Evolutionary conservation across 2,797 vertebrate genomes (phyloP), one percentile per base, ranked within the genome.

Genomic region (Prunella strophiata): DNA sequence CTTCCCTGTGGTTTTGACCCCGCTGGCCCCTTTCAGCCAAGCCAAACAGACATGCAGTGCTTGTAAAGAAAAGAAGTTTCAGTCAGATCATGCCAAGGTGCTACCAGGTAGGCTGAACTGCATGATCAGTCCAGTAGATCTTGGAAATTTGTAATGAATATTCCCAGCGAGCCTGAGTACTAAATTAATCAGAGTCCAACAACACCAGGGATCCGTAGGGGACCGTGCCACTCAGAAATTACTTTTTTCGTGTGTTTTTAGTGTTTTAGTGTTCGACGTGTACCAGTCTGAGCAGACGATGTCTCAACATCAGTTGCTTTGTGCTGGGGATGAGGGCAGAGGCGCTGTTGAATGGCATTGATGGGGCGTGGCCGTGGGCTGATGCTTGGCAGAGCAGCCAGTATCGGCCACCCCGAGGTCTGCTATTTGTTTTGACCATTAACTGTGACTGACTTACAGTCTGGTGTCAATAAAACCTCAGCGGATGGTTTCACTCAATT

Each of bases 231-330:
- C n/a, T 84, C n/a, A 55, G 48, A 82, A 70, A 47, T 58, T 0
- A 7, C n/a, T 15, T 7, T 7, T 57, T 61, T 18, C 6, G 7
- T 4, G 26, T 32, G 36, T 22, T 59, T 58, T 27, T 23, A 25
- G 11, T 40, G 32, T 34, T 48, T 22, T 14, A 75, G 15, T 26
- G 27, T 62, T 72, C 29, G 29, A 0, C 23, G 2, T 23, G 32
- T 48, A 6, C 50, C 52, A 61, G 27, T 42, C 22, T 67, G 38
- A 82, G 71, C 43, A 66, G 54, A 40, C 47, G 11, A 21, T 45
- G n/a, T n/a, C 80, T 19, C 40, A 40, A 5, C 14, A n/a, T 0
- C 2, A 63, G 16, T 25, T 2, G 1, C 42, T 66, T 47, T 50
- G 55, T 7, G 7, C 40, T 1, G 1, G 23, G n/a, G 23, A 2